Evolutionary conservation across 2,113 vertebrate species (phyloP).

Genomic region (Axis porcinus): DNA sequence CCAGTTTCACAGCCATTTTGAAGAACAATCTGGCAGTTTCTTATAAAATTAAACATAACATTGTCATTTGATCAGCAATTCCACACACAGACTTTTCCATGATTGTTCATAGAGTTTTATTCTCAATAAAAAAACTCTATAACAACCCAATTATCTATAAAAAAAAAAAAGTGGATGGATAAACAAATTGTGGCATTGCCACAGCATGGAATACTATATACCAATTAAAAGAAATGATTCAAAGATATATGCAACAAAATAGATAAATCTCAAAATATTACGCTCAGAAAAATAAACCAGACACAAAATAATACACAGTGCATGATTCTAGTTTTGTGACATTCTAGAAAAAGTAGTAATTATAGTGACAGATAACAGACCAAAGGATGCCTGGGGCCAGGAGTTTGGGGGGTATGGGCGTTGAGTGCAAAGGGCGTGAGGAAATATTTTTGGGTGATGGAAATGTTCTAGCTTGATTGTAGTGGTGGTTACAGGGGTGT

Average conservation of each 20-base stretch:
- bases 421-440: background rate
- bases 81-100: background rate
- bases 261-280: background rate
- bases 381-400: background rate
- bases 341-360: background rate
- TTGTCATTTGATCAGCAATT: background rate
- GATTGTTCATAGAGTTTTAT: background rate
- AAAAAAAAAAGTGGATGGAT: background rate
- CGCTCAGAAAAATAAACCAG: background rate
- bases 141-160: background rate
- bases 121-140: background rate
- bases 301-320: background rate
- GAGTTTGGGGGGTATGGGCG: rapidly evolving
- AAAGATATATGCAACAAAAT: background rate
- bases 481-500: background rate
- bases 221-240: background rate
- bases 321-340: background rate
- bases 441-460: background rate
- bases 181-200: background rate
- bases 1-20: background rate
- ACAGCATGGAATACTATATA: background rate
- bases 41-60: background rate
- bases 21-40: background rate
- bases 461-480: background rate
- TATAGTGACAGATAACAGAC: background rate